phyloP scores from a whole-genome alignment of 2,113 vertebrate genomes.

The Hemiscyllium ocellatum region DNA sequence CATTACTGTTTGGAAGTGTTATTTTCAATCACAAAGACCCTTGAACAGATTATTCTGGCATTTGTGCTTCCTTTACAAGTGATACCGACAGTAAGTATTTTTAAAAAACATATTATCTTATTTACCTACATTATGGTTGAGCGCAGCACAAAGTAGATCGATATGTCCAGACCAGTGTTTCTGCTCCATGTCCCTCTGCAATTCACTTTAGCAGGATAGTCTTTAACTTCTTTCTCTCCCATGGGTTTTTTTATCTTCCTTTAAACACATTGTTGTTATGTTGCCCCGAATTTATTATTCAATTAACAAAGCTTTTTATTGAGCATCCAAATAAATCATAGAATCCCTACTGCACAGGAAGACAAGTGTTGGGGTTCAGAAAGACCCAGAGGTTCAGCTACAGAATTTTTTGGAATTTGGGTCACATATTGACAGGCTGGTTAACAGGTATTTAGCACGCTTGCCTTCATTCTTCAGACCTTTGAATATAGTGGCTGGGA shows the following conservation, averaged over 20 bases:
- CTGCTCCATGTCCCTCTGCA: neutral
- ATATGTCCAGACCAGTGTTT: neutral
- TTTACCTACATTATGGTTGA: neutral
- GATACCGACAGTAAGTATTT: neutral
- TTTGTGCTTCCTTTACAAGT: neutral
- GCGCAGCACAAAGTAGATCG: neutral
- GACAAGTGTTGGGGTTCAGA: neutral
- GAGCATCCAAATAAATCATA: neutral
- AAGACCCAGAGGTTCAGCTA: too few relatives aligned
- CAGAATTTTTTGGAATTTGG: too few relatives aligned
- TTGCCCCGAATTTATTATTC: neutral
- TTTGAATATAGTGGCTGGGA: too few relatives aligned
- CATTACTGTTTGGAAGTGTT: neutral
- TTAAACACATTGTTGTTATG: neutral
- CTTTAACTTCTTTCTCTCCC: neutral
- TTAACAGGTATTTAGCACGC: too few relatives aligned
- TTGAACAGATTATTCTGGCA: neutral
- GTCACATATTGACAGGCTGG: too few relatives aligned
- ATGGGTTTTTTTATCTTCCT: too few relatives aligned
- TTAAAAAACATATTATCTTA: neutral
- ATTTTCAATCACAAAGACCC: neutral
- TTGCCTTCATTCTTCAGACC: too few relatives aligned
- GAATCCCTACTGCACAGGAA: neutral
- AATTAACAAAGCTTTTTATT: neutral
- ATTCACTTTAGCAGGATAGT: neutral